Percentiles rank a stretch among this genome's conserved stretches.
phyloP scores from a whole-genome alignment of 2,113 vertebrate species.

The Turnix velox region DNA sequence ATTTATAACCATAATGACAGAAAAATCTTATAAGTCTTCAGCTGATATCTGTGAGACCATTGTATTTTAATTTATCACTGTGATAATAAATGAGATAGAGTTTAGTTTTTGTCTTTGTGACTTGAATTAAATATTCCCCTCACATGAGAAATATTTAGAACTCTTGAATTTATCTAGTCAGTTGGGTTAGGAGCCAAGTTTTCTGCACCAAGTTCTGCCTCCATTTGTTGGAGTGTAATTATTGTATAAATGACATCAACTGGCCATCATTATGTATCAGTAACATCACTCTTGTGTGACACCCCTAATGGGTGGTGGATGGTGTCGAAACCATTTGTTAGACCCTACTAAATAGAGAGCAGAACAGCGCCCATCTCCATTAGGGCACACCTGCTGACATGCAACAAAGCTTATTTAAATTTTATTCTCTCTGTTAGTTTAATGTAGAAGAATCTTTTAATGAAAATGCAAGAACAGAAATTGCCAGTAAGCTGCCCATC shows the following conservation, averaged over 20 bases:
- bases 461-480: not conserved
- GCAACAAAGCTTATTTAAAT: not conserved
- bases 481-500: not conserved
- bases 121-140: not conserved
- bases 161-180: not conserved
- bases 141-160: not conserved
- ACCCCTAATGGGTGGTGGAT: not conserved
- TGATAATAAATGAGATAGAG: not conserved
- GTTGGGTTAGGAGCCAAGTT: not conserved
- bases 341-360: not conserved
- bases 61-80: not conserved
- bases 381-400: not conserved
- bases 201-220: not conserved
- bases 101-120: not conserved
- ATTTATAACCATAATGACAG: not conserved
- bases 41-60: not conserved
- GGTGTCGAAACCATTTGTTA: not conserved
- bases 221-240: not conserved
- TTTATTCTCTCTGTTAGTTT: not conserved
- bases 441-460: not conserved
- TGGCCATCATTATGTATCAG: not conserved
- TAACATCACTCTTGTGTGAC: not conserved
- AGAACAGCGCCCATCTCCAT: not conserved
- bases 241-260: not conserved
- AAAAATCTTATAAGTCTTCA: not conserved